Evolutionary conservation across 2,797 vertebrate genomes (phyloP).

Genomic region (Alectoris magna): DNA sequence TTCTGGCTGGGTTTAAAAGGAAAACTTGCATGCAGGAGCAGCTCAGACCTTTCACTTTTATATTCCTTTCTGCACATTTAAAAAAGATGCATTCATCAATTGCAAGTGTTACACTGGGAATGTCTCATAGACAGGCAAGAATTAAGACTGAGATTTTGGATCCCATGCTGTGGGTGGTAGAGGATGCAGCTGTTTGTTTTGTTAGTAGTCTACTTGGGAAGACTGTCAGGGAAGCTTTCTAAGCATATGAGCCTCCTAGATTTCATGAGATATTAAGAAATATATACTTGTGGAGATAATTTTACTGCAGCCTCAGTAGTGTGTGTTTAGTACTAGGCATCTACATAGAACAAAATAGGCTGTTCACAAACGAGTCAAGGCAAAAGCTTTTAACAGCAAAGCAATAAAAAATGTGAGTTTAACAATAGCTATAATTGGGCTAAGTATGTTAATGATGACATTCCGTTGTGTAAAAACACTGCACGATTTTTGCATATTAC

Average conservation of each 20-base stretch:
- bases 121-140: not conserved
- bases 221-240: not conserved
- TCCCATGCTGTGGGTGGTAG: fast-evolving
- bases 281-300: not conserved
- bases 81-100: not conserved
- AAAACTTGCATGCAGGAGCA: not conserved
- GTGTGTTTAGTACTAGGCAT: not conserved
- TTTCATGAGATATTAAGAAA: not conserved
- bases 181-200: not conserved
- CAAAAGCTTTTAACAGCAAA: not conserved
- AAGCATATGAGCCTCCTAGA: not conserved
- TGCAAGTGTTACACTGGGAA: not conserved
- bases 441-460: not conserved
- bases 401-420: not conserved
- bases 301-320: not conserved
- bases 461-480: not conserved
- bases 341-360: fast-evolving
- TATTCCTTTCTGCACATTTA: not conserved
- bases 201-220: not conserved
- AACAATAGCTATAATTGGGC: not conserved
- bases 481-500: not conserved
- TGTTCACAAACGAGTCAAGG: not conserved
- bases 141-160: not conserved
- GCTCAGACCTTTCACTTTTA: not conserved
- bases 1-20: not conserved